A percentile compares a stretch with the other conserved stretches of the same genome.
These are phyloP conservation scores for Lasiurus cinereus DNA, from an alignment of 2,113 vertebrate genomes.

Conservation along the genomic window DNA sequence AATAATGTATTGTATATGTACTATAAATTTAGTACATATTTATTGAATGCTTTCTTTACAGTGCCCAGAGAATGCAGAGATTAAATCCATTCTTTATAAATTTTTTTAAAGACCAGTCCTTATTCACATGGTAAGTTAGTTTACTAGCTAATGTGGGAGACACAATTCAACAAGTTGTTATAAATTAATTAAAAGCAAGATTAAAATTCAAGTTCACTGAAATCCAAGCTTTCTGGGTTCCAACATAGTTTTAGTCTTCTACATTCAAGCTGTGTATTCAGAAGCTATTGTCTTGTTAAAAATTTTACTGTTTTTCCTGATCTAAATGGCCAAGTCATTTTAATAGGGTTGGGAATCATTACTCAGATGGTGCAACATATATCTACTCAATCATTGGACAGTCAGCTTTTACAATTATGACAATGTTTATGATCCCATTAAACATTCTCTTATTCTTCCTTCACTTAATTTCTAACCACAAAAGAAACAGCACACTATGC, in stretches of 20 bases:
- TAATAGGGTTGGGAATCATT: conserved; percentile 24
- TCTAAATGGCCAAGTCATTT: conserved; percentile 32
- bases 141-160: background rate
- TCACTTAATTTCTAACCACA: conserved; percentile 61
- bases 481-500: conserved; percentile 9
- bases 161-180: background rate
- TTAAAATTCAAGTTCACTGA: conserved; percentile 42
- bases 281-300: conserved; percentile 55
- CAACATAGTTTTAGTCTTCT: background rate
- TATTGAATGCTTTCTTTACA: background rate
- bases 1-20: background rate
- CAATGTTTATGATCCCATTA: conserved; percentile 28
- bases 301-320: background rate
- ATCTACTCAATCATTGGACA: background rate
- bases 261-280: background rate
- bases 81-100: background rate
- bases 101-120: background rate
- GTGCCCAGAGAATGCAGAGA: background rate
- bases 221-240: background rate
- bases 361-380: background rate
- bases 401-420: conserved; percentile 13
- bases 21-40: background rate
- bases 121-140: background rate
- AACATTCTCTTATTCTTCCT: conserved; percentile 16
- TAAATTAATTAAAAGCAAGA: conserved; percentile 3